Conservation (phyloP, 1,140 invertebrate genomes). For the Schlechtendalia chinensis region DNA sequence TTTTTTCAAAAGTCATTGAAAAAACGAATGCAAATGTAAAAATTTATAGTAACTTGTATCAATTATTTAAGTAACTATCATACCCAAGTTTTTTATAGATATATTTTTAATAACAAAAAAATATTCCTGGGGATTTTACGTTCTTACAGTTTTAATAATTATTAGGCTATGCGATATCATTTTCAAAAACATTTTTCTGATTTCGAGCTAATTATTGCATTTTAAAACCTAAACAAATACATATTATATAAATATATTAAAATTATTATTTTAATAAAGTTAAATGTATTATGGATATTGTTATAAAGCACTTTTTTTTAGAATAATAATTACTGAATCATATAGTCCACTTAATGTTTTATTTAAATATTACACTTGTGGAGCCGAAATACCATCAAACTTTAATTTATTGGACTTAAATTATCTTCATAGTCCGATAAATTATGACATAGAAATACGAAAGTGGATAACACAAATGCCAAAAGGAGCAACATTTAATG, state of each 20-base stretch:
- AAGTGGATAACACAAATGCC: slow-evolving; percentile 64
- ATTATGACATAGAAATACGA: slow-evolving; percentile 60
- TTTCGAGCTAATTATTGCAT: too few relatives aligned
- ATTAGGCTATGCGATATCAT: neutral
- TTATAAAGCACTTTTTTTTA: slow-evolving; percentile 50
- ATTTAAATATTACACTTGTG: slow-evolving; percentile 66
- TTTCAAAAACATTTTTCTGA: neutral
- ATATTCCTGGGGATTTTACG: too few relatives aligned
- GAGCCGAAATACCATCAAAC: slow-evolving; percentile 65
- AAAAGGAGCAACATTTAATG: slow-evolving; percentile 61
- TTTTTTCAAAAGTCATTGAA: too few relatives aligned
- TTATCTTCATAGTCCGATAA: slow-evolving; percentile 59
- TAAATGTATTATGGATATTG: neutral
- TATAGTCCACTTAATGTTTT: slow-evolving; percentile 63
- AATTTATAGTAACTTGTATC: too few relatives aligned
- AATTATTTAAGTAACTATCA: too few relatives aligned
- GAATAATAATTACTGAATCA: slow-evolving; percentile 74
- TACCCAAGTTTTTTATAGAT: too few relatives aligned
- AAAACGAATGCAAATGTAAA: too few relatives aligned
- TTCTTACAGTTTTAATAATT: neutral
- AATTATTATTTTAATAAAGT: neutral
- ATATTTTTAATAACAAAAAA: too few relatives aligned
- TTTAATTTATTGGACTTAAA: slow-evolving; percentile 59
- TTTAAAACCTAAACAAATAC: too few relatives aligned
- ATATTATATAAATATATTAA: too few relatives aligned